phyloP scores from a whole-genome alignment of 2,113 vertebrate species.

The Nyctibius bracteatus region DNA sequence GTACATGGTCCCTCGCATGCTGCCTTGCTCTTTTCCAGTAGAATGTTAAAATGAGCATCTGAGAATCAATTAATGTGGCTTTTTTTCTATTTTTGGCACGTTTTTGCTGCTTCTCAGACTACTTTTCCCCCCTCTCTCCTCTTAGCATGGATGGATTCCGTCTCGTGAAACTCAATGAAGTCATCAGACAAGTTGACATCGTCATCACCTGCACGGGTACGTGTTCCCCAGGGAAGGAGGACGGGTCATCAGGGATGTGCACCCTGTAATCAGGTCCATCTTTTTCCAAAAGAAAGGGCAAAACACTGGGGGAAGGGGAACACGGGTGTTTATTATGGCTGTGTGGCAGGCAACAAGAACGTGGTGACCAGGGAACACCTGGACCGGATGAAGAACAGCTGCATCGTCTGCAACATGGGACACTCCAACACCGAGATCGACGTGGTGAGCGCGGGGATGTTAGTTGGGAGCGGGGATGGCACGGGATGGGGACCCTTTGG shows the following conservation, averaged over 20 bases:
- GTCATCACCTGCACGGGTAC: constrained; percentile 98
- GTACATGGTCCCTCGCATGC: accelerated
- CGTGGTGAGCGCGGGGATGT: constrained; percentile 77
- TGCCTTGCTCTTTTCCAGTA: not conserved
- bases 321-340: not conserved
- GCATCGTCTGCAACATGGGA: constrained; percentile 99
- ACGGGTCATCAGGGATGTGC: accelerated
- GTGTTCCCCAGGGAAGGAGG: not conserved
- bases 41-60: accelerated
- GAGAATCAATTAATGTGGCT: accelerated
- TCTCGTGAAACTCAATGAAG: constrained; percentile 94
- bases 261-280: accelerated
- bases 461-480: accelerated
- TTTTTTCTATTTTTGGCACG: not conserved
- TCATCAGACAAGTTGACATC: constrained; percentile 96
- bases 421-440: constrained; percentile 99
- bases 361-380: constrained; percentile 94
- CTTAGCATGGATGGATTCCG: constrained; percentile 97
- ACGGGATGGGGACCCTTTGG: not conserved
- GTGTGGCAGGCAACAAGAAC: constrained; percentile 90
- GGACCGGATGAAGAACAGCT: constrained; percentile 97
- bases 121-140: not conserved
- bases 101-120: not conserved
- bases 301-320: too few relatives aligned
- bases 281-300: not conserved